Evolutionary conservation across 2,888 invertebrate species (phyloP), one percentile per base, ranked within the genome.

Genomic region (Luperina testacea): DNA sequence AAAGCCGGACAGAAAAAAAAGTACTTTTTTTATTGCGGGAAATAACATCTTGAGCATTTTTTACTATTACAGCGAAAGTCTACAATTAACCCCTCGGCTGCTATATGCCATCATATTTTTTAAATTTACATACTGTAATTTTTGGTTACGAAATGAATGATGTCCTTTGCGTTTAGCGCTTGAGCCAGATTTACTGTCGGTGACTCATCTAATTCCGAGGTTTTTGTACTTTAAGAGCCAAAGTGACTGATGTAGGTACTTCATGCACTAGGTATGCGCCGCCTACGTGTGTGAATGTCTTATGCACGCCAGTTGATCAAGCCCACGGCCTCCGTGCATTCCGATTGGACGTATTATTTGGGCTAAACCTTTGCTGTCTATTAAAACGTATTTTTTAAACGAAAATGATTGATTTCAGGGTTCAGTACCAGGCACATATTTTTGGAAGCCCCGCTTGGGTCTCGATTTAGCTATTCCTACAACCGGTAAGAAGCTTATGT

Each of bases 381-480:
- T 11, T 59, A 2, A 71, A 57, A 15, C 3, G n/a, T 61, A 17
- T 38, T 51, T 45, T 72, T 32, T 51, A 68, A 24, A 38, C 13
- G 1, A 45, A 69, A 20, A 42, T 70, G 0, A 38, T 72, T 75
- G 27, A 13, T 88, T 89, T 32, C 81, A 93, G 93, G 88, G 86
- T 9, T 80, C 87, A 7, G 4, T 88, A 13, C 92, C 93, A 20
- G 93, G 93, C 11, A 90, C 90, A 11, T 93, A 90, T 78, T 91
- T 91, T 81, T 93, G 93, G 93, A 90, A 90, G 57, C 93, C 93
- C 17, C 89, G 93, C 13, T 72, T 93, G 76, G 92, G 92, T 59
- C 86, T 93, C 51, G 92, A 93, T 81, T 83, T 93, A 61, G 79
- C 90, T 24, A 81, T 91, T 75, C 92, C 92, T 27, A 89, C 91